Conservation (phyloP, 2,888 invertebrate species). For the Drosophila longiperda region DNA sequence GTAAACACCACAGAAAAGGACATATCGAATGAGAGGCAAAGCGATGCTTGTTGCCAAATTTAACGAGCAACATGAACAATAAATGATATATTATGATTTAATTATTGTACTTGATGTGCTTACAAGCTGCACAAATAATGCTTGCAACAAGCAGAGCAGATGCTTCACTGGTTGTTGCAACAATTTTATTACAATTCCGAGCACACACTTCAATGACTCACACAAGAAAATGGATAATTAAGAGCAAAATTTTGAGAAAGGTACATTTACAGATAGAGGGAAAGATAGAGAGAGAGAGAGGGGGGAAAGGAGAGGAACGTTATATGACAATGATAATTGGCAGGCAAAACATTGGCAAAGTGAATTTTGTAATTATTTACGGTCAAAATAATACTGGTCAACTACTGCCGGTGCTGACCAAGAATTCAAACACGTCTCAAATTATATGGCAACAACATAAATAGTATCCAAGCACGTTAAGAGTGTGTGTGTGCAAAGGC, state of each 20-base stretch:
- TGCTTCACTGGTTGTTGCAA: constrained; percentile 1
- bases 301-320: neutral
- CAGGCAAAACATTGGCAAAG: constrained; percentile 40
- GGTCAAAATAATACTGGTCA: constrained; percentile 20
- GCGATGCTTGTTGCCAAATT: constrained; percentile 39
- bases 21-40: constrained; percentile 34
- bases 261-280: neutral
- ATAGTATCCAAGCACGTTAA: constrained; percentile 17
- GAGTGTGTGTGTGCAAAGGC: neutral
- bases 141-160: constrained; percentile 15
- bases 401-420: constrained; percentile 46
- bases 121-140: constrained; percentile 30
- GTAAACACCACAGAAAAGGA: constrained; percentile 10
- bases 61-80: constrained; percentile 41
- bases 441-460: constrained; percentile 31
- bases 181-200: constrained; percentile 17
- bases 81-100: constrained; percentile 41
- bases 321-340: constrained; percentile 19
- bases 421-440: constrained; percentile 6
- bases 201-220: neutral
- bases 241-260: neutral
- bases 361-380: constrained; percentile 63
- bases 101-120: constrained; percentile 54
- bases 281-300: neutral
- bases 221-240: constrained; percentile 10